These are phyloP conservation scores for Eurystomus glaucurus DNA, from an alignment of 2,797 vertebrate genomes.

Conservation along the genomic window DNA sequence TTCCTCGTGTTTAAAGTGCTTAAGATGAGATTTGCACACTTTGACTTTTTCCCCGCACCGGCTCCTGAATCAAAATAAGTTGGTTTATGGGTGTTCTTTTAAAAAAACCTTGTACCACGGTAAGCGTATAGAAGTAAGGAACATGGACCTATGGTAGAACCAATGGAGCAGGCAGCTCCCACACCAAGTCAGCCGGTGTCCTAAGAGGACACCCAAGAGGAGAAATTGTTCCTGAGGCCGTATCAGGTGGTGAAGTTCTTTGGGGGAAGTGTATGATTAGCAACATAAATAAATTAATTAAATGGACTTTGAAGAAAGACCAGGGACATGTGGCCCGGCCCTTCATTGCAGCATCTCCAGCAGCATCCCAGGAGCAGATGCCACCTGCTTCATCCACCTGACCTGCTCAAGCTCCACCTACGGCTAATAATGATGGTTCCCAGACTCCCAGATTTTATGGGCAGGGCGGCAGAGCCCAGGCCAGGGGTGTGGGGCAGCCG, in stretches of 20 bases:
- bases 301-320: background rate
- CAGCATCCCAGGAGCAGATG: background rate
- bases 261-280: rapidly evolving
- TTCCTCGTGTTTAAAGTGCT: background rate
- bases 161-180: background rate
- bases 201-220: too few relatives aligned
- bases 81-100: background rate
- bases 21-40: background rate
- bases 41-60: background rate
- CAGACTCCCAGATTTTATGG: rapidly evolving
- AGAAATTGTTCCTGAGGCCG: rapidly evolving
- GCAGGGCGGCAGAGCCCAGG: rapidly evolving
- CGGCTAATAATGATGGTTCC: rapidly evolving
- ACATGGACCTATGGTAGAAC: rapidly evolving
- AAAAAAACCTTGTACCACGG: rapidly evolving
- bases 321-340: rapidly evolving
- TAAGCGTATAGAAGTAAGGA: rapidly evolving
- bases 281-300: too few relatives aligned
- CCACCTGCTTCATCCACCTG: rapidly evolving
- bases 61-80: background rate
- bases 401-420: rapidly evolving
- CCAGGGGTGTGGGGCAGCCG: rapidly evolving
- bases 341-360: rapidly evolving
- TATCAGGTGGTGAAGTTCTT: rapidly evolving
- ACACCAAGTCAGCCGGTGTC: rapidly evolving